Evolutionary conservation across 1,140 invertebrate genomes (phyloP).

Genomic region (Ostrea denselamellosa): DNA sequence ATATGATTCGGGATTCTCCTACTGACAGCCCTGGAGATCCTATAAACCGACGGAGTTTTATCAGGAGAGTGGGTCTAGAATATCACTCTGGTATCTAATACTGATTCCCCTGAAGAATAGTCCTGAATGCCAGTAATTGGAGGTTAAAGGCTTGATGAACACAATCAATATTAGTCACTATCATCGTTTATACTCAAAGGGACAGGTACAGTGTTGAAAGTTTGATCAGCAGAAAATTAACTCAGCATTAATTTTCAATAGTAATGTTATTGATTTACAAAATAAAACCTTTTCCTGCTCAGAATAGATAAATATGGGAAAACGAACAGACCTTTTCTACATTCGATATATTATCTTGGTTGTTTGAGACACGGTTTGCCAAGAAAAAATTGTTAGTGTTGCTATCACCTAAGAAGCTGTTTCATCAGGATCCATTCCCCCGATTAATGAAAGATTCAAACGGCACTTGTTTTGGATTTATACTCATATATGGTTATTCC

Average conservation of each 20-base stretch:
- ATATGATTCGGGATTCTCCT: not conserved
- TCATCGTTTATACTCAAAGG: not conserved
- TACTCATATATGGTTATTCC: not conserved
- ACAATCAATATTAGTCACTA: not conserved
- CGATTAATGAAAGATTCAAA: not conserved
- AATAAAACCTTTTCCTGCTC: too few relatives aligned
- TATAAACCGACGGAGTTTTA: not conserved
- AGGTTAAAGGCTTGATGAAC: slow-evolving; percentile 11
- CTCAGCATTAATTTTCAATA: not conserved
- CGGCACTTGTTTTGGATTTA: not conserved
- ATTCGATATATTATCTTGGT: too few relatives aligned
- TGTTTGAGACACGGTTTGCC: too few relatives aligned
- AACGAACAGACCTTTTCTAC: too few relatives aligned
- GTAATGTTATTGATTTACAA: too few relatives aligned
- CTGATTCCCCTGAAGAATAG: not conserved
- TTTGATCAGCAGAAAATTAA: not conserved
- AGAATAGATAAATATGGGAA: too few relatives aligned
- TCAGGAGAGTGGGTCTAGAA: not conserved
- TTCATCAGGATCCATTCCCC: not conserved
- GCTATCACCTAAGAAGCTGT: not conserved
- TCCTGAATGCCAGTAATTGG: slow-evolving; percentile 10
- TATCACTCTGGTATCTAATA: not conserved
- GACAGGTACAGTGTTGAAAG: not conserved
- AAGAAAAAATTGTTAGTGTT: too few relatives aligned
- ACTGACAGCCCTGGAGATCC: not conserved